phyloP scores from a whole-genome alignment of 2,113 vertebrate genomes.

The Saiga tatarica region DNA sequence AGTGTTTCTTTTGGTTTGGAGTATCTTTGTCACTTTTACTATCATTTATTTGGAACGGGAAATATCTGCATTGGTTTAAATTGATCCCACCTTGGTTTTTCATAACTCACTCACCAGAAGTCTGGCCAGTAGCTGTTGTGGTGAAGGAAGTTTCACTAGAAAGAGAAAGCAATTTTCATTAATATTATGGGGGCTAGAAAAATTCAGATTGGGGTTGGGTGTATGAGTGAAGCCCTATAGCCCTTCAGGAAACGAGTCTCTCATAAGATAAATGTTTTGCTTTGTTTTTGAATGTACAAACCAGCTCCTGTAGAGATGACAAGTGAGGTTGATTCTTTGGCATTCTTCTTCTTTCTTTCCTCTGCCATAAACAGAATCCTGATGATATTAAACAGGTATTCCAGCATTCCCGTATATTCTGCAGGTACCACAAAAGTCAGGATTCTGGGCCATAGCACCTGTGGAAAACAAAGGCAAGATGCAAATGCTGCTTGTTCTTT shows the following conservation, averaged over 20 bases:
- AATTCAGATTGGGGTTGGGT: not conserved
- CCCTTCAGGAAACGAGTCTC: conserved; percentile 3
- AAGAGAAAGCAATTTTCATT: conserved; percentile 57
- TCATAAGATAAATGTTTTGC: not conserved
- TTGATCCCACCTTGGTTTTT: not conserved
- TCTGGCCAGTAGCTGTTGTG: conserved; percentile 73
- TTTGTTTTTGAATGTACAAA: conserved; percentile 47
- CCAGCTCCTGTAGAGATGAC: conserved; percentile 69
- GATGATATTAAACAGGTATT: conserved; percentile 62
- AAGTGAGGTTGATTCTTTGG: conserved; percentile 62
- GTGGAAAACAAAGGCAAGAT: not conserved
- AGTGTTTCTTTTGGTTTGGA: conserved; percentile 1
- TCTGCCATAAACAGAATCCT: conserved; percentile 68
- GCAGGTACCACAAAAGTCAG: conserved; percentile 66
- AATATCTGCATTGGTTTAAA: not conserved
- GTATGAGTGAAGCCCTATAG: not conserved
- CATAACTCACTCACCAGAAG: conserved; percentile 71
- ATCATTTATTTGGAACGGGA: not conserved
- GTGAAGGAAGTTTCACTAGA: conserved; percentile 72
- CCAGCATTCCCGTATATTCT: conserved; percentile 60
- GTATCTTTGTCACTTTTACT: not conserved
- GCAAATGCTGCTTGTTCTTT: not conserved
- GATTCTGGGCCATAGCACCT: conserved; percentile 72
- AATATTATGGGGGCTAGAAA: not conserved
- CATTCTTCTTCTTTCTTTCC: conserved; percentile 47